Evolutionary conservation across 2,113 vertebrate genomes (phyloP).

Genomic region (Ammodytes dubius): DNA sequence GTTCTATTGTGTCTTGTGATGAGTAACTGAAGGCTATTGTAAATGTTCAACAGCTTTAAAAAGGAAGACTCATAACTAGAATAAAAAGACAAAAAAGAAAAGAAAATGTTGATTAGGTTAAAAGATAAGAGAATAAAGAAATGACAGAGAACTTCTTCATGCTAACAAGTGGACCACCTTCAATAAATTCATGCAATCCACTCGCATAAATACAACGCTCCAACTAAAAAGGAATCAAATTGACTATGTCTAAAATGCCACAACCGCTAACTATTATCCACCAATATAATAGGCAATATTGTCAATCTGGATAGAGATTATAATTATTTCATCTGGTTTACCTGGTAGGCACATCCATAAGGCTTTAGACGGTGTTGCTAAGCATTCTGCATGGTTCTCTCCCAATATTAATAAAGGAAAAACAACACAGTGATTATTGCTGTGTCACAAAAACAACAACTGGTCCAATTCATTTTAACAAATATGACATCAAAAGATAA

Average conservation of each 20-base stretch:
- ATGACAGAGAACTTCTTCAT: conserved; percentile 69
- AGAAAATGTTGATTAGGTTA: conserved; percentile 63
- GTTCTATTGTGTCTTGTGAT: conserved; percentile 26
- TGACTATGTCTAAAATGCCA: conserved; percentile 75
- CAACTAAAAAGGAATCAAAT: conserved; percentile 85
- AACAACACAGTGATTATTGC: conserved; percentile 90
- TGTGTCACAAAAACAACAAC: conserved; percentile 90
- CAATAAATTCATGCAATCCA: conserved; percentile 83
- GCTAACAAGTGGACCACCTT: conserved; percentile 83
- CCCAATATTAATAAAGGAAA: conserved; percentile 84
- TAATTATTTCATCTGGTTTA: conserved; percentile 81
- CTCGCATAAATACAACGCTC: conserved; percentile 71
- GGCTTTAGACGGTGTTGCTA: conserved; percentile 94
- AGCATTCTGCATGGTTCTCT: conserved; percentile 84
- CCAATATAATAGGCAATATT: conserved; percentile 57
- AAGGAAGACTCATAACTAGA: conserved; percentile 79
- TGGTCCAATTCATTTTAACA: conserved; percentile 58
- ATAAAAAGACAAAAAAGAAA: conserved; percentile 56
- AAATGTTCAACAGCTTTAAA: conserved; percentile 61
- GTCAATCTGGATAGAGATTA: conserved; percentile 69
- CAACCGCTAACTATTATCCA: conserved; percentile 50
- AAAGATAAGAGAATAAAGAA: conserved; percentile 35
- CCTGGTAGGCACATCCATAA: conserved; percentile 97
- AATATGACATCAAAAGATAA: conserved; percentile 58
- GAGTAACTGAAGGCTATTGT: conserved; percentile 19